These are phyloP conservation scores for Bergia sp. DNA, from an alignment of 92 coral and sea anemone genomes.

Conservation along the genomic window DNA sequence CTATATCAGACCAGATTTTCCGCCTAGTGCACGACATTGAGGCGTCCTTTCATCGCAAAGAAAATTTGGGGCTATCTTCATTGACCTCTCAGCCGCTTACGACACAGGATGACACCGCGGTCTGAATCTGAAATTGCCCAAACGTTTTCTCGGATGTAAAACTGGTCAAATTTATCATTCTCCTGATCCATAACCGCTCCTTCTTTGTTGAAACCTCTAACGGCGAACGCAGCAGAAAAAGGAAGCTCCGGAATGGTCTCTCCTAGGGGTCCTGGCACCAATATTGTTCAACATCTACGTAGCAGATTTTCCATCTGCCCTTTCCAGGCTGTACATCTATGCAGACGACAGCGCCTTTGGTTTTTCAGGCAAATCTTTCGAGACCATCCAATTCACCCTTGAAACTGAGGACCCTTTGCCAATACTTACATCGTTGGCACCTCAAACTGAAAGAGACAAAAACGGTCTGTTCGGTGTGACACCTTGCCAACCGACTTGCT, in stretches of 20 bases:
- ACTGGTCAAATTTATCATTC: constrained; percentile 34
- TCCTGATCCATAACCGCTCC: constrained; percentile 47
- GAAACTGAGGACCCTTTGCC: constrained; percentile 25
- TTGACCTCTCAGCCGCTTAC: constrained; percentile 50
- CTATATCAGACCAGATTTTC: too few species aligned
- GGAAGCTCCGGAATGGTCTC: constrained; percentile 12
- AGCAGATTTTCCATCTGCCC: constrained; percentile 42
- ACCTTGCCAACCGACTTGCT: constrained; percentile 12
- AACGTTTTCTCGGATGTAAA: background rate
- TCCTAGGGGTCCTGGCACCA: constrained; percentile 28
- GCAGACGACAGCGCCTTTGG: constrained; percentile 42
- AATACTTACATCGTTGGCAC: constrained; percentile 24
- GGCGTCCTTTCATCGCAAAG: too few species aligned
- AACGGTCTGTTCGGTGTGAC: constrained; percentile 42
- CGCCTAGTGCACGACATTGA: too few species aligned
- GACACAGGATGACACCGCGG: constrained; percentile 56
- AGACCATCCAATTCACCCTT: constrained; percentile 5
- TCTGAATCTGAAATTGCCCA: constrained; percentile 24
- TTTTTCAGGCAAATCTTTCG: background rate
- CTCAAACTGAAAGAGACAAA: constrained; percentile 12
- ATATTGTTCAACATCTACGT: constrained; percentile 42
- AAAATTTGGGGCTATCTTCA: too few species aligned
- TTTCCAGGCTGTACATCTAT: constrained; percentile 31
- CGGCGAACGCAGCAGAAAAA: constrained; percentile 53
- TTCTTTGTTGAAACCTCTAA: constrained; percentile 49